Base-by-base conservation (phyloP, 23 tunicate species). In the Ciona savignyi region DNA sequence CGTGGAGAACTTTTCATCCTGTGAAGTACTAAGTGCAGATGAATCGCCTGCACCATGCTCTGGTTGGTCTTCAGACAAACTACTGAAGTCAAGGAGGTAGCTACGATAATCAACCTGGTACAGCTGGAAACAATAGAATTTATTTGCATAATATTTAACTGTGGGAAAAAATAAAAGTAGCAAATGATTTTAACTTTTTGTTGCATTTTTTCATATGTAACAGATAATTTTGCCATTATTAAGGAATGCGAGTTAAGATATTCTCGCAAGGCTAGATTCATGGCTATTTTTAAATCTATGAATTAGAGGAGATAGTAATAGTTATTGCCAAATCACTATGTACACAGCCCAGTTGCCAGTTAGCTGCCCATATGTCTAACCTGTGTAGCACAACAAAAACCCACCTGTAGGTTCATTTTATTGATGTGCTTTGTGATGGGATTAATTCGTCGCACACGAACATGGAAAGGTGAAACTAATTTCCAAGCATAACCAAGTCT, bases 371-470 rank as follows among this genome's bases (percentile, higher is more conserved):
- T n/a, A n/a, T n/a, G n/a, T n/a, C n/a, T n/a, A n/a, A n/a, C n/a
- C n/a, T n/a, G n/a, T n/a, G n/a, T n/a, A n/a, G n/a, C n/a, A n/a
- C n/a, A n/a, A n/a, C n/a, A n/a, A n/a, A n/a, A n/a, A n/a, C n/a
- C n/a, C 33, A 91, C 97, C 86, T 91, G 97, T 29, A 94, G 70
- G 67, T 84, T 94, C 74, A 94, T 87, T 79, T 94, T 94, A 32
- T 94, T 87, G 30, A 79, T 84, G 49, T 83, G 95, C 25, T 93
- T 85, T 3, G 89, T 87, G 60, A 86, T 71, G 4, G 95, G 89
- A 65, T 94, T 94, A 27, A 75, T 72, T 61, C 97, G 62, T 56
- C 84, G 73, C 15, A 94, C 99, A 30, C 78, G 73, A 30, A 94
- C 95, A 32, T 86, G 95, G 67, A 89, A 94, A 4, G 95, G 77